phyloP scores from a whole-genome alignment of 2,888 invertebrate genomes.

The Polylopha cassiicola region DNA sequence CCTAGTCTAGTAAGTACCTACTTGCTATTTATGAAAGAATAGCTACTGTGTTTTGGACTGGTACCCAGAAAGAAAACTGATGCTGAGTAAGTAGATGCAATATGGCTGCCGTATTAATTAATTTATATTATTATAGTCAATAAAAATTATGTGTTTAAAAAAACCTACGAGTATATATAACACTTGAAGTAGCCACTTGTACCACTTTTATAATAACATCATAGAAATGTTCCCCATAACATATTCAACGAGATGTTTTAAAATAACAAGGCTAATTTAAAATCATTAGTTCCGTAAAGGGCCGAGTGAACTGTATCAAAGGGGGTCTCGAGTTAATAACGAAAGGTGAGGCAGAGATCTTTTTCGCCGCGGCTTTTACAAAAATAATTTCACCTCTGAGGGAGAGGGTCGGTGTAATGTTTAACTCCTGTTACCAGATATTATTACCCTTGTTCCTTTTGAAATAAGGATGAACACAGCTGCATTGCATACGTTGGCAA shows the following conservation, averaged over 20 bases:
- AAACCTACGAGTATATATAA: no score
- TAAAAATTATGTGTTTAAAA: no score
- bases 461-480: not conserved
- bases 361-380: constrained; percentile 54
- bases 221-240: constrained; percentile 35
- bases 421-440: constrained; percentile 14
- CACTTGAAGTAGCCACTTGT: no score
- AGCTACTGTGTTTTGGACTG: no score
- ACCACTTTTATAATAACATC: no score
- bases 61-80: no score
- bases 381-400: constrained; percentile 51
- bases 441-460: constrained; percentile 1
- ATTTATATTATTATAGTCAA: no score
- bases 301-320: constrained; percentile 60
- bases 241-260: constrained; percentile 34
- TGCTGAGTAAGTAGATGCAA: no score
- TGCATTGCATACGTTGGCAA: constrained; percentile 5
- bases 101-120: no score
- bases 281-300: constrained; percentile 61
- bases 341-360: constrained; percentile 66
- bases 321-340: constrained; percentile 65
- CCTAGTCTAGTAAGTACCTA: no score
- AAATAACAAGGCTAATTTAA: constrained; percentile 56
- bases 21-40: no score
- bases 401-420: constrained; percentile 34